phyloP scores from a whole-genome alignment of 2,797 vertebrate species.

The Paedocypris micromegethes region DNA sequence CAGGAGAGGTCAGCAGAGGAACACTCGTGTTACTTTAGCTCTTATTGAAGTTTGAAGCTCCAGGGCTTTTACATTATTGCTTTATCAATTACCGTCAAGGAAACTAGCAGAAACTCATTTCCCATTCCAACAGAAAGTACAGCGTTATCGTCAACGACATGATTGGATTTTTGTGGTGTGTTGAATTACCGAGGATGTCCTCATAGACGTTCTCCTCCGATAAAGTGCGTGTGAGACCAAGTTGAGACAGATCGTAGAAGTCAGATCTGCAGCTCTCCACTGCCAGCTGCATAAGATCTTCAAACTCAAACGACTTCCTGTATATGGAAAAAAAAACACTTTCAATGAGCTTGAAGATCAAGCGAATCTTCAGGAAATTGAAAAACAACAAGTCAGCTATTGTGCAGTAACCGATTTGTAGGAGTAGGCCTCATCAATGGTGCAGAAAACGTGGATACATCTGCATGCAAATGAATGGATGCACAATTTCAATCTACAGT shows the following conservation, averaged over 20 bases:
- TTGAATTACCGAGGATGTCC: constrained; percentile 84
- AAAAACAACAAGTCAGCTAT: constrained; percentile 23
- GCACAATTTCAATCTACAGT: no score
- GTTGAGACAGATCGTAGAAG: constrained; percentile 88
- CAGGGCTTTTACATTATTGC: background rate
- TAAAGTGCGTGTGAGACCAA: constrained; percentile 91
- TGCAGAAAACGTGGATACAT: no score
- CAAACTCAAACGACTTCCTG: constrained; percentile 97
- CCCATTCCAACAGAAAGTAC: no score
- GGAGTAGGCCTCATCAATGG: no score
- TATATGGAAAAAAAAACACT: constrained; percentile 24
- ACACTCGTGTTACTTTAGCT: constrained; percentile 19
- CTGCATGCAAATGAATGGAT: no score
- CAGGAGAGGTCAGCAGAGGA: constrained; percentile 22
- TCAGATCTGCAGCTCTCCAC: constrained; percentile 79
- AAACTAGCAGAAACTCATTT: no score
- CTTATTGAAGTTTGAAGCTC: constrained; percentile 17
- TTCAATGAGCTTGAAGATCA: constrained; percentile 16
- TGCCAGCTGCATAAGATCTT: constrained; percentile 86
- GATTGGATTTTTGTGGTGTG: background rate
- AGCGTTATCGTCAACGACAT: no score
- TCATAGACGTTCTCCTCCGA: constrained; percentile 97
- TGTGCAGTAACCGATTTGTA: no score
- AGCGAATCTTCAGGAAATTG: constrained; percentile 40
- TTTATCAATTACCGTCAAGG: constrained; percentile 8